Conservation (phyloP, 2,797 vertebrate species). For the Erpetoichthys calabaricus region DNA sequence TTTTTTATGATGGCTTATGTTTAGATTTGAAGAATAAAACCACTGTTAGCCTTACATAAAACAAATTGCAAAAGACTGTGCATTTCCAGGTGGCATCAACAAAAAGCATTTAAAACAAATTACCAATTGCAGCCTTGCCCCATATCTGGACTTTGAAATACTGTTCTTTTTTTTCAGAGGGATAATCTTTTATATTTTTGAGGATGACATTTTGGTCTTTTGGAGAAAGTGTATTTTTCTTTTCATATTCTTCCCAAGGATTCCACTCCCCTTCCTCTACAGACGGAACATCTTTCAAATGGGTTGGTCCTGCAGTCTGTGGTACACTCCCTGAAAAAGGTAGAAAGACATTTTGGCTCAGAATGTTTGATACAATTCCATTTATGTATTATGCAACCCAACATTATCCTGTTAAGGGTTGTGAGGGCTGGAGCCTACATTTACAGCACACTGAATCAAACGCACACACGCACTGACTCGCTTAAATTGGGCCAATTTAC, state of each 20-base stretch:
- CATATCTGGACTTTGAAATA: slow-evolving; percentile 76
- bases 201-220: slow-evolving; percentile 57
- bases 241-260: slow-evolving; percentile 82
- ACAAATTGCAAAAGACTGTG: too few relatives aligned
- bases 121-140: slow-evolving; percentile 93
- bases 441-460: too few relatives aligned
- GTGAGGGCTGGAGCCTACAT: too few relatives aligned
- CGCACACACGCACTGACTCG: too few relatives aligned
- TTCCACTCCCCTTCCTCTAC: slow-evolving; percentile 70
- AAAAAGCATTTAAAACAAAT: slow-evolving; percentile 20
- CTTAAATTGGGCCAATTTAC: too few relatives aligned
- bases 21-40: too few relatives aligned
- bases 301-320: slow-evolving; percentile 24
- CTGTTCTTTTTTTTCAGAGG: slow-evolving; percentile 49
- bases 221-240: slow-evolving; percentile 50
- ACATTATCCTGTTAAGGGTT: too few relatives aligned
- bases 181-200: slow-evolving; percentile 45
- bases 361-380: too few relatives aligned
- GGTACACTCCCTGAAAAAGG: slow-evolving; percentile 16
- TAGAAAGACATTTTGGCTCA: background rate
- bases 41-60: too few relatives aligned
- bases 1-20: too few relatives aligned
- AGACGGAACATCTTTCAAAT: slow-evolving; percentile 38
- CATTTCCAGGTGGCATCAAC: background rate
- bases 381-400: too few relatives aligned